These are phyloP conservation scores for Epirrhoe alternata DNA, from an alignment of 2,888 invertebrate species.

Conservation along the genomic window DNA sequence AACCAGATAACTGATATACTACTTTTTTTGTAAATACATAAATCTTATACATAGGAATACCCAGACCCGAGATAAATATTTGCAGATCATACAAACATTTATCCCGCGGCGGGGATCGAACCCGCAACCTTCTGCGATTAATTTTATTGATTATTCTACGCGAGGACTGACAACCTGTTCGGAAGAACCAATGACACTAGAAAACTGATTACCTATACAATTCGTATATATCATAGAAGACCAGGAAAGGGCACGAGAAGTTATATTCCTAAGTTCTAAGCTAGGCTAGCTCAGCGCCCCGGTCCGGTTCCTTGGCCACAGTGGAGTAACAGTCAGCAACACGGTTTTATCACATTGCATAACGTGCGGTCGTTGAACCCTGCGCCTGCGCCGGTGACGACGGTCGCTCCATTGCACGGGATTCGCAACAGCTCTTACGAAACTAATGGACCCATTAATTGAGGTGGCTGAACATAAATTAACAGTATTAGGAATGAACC, in stretches of 20 bases:
- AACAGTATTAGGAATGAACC: neutral
- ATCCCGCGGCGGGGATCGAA: too few relatives aligned
- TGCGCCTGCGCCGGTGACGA: constrained; percentile 21
- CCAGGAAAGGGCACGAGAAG: neutral
- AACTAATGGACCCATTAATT: constrained; percentile 42
- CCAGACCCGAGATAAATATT: too few relatives aligned
- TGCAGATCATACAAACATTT: too few relatives aligned
- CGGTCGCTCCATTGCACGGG: constrained; percentile 38
- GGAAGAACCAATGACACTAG: too few relatives aligned
- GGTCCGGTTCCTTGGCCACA: constrained; percentile 27
- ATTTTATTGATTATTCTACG: too few relatives aligned
- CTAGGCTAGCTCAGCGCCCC: constrained; percentile 10
- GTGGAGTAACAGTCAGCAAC: constrained; percentile 21
- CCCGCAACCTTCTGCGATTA: too few relatives aligned
- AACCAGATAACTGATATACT: too few relatives aligned
- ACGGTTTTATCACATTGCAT: constrained; percentile 52
- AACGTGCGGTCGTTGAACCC: constrained; percentile 42
- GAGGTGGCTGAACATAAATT: neutral
- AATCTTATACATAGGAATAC: too few relatives aligned
- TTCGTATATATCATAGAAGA: neutral
- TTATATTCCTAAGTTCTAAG: constrained; percentile 13
- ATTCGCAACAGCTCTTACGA: constrained; percentile 44
- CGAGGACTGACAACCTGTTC: too few relatives aligned
- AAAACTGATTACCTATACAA: too few relatives aligned
- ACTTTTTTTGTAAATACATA: too few relatives aligned